Percentiles rank a stretch among this genome's conserved stretches.
Conservation (phyloP, 2,797 vertebrate genomes). For the Hemitrygon akajei region DNA sequence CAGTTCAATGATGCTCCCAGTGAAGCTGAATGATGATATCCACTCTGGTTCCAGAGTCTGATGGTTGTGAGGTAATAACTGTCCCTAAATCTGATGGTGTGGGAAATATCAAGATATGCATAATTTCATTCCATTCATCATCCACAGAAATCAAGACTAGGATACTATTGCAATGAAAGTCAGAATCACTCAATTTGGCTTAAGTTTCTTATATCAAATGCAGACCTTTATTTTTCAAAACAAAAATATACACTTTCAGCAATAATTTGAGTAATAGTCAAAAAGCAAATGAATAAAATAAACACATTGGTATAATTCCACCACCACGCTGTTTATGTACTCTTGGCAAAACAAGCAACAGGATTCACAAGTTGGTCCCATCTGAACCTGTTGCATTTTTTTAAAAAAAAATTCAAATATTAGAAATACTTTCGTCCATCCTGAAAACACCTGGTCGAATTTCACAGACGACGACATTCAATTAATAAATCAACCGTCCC, state of each 20-base stretch:
- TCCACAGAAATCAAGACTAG: background rate
- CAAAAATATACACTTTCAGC: background rate
- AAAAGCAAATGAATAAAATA: background rate
- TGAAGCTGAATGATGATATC: too few species aligned
- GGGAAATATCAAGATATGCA: background rate
- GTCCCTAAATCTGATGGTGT: too few species aligned
- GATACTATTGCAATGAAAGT: background rate
- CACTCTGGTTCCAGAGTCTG: too few species aligned
- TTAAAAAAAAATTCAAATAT: background rate
- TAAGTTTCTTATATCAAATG: background rate
- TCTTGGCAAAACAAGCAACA: background rate
- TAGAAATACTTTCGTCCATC: background rate
- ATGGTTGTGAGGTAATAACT: too few species aligned
- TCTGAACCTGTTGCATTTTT: background rate
- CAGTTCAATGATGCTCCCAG: too few species aligned
- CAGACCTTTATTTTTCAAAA: background rate
- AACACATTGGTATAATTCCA: background rate
- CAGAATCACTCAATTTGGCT: too few species aligned
- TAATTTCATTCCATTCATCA: background rate
- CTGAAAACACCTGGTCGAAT: background rate
- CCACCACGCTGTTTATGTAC: background rate
- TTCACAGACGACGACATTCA: background rate
- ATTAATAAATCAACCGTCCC: background rate
- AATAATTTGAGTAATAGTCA: background rate
- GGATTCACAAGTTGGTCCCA: background rate